phyloP scores from a whole-genome alignment of 2,113 vertebrate species.

The Thalassarche chlororhynchos region DNA sequence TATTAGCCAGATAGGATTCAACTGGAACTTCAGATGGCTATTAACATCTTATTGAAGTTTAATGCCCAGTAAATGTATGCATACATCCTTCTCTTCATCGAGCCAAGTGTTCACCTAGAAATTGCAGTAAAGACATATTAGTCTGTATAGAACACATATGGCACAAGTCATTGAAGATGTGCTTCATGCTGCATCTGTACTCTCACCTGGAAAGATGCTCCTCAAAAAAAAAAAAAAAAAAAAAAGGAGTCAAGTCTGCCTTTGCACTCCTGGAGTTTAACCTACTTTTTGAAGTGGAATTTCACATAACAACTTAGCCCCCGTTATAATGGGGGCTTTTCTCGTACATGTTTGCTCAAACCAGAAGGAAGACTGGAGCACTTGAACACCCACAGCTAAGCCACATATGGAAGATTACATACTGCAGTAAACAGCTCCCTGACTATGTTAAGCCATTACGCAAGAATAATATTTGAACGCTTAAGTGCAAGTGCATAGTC shows the following conservation, averaged over 20 bases:
- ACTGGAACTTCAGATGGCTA: neutral
- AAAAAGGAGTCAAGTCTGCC: neutral
- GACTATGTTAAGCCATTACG: neutral
- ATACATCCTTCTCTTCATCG: neutral
- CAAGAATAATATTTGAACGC: slow-evolving; percentile 7
- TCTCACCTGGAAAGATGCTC: neutral
- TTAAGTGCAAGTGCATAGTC: slow-evolving; percentile 31
- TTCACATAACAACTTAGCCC: neutral
- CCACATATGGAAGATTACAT: neutral
- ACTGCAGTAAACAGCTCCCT: neutral
- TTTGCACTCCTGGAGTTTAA: neutral
- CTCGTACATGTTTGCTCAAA: neutral
- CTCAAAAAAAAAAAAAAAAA: neutral
- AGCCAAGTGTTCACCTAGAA: neutral
- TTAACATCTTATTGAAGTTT: neutral
- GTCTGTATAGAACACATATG: neutral
- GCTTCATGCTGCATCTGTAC: neutral
- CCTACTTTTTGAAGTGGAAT: neutral
- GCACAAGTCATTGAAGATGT: neutral
- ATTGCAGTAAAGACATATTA: neutral
- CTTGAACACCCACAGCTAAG: neutral
- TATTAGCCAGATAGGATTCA: neutral
- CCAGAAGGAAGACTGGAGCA: neutral
- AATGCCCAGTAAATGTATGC: neutral
- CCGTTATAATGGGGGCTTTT: neutral